Evolutionary conservation across 2,113 vertebrate species (phyloP).

Genomic region (Phodopus roborovskii): DNA sequence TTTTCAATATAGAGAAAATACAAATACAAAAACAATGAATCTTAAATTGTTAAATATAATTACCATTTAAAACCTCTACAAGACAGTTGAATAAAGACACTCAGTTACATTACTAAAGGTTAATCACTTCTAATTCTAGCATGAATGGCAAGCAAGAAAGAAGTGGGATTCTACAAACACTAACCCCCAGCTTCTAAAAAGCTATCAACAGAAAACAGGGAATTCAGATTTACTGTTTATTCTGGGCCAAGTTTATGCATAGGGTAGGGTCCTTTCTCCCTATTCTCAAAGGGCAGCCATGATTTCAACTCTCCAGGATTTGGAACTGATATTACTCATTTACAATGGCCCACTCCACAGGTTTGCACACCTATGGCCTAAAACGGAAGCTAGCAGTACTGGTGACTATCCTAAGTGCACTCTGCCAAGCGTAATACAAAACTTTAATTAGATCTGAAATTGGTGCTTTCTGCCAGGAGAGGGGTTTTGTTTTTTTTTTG

Average conservation of each 20-base stretch:
- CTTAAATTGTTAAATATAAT: constrained; percentile 38
- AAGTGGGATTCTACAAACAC: background rate
- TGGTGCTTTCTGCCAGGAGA: constrained; percentile 5
- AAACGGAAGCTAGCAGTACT: background rate
- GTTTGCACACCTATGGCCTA: background rate
- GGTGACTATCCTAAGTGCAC: background rate
- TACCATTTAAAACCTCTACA: background rate
- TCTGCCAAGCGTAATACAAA: background rate
- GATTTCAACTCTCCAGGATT: background rate
- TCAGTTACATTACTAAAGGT: constrained; percentile 21
- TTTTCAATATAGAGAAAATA: constrained; percentile 25
- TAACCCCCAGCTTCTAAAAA: background rate
- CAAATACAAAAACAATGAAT: constrained; percentile 25
- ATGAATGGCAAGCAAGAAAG: background rate
- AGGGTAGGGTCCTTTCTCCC: background rate
- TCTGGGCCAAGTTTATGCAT: background rate
- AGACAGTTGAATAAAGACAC: constrained; percentile 19
- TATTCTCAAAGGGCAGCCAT: background rate
- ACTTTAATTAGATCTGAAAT: background rate
- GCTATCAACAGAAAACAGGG: background rate
- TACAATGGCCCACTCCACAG: background rate
- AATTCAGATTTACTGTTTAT: constrained; percentile 7
- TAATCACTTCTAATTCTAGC: background rate
- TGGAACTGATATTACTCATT: background rate
- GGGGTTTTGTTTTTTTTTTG: background rate